Conservation (phyloP, 2,888 invertebrate species). For the Spodoptera exigua region DNA sequence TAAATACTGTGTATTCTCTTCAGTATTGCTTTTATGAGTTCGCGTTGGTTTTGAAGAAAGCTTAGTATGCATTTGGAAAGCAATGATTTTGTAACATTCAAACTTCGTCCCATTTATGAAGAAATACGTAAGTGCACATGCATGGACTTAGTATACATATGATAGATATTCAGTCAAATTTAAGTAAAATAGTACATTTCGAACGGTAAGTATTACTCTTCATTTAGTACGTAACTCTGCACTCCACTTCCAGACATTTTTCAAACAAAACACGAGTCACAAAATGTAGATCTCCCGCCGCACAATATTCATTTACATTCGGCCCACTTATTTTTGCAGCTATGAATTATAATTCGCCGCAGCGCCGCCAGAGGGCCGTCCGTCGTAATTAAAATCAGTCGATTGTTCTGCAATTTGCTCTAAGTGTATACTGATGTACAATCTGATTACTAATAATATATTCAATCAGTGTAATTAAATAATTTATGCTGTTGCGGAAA, state of each 20-base stretch:
- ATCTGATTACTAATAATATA: slow-evolving; percentile 32
- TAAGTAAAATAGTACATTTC: slow-evolving; percentile 5
- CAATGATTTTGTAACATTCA: no score
- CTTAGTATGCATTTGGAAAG: no score
- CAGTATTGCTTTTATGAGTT: not conserved
- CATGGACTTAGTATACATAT: not conserved
- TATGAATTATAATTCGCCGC: slow-evolving; percentile 66
- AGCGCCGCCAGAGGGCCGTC: slow-evolving; percentile 43
- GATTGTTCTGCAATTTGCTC: slow-evolving; percentile 57
- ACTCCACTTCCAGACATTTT: slow-evolving; percentile 40
- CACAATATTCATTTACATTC: slow-evolving; percentile 53
- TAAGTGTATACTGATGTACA: slow-evolving; percentile 32
- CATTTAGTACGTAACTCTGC: slow-evolving; percentile 18
- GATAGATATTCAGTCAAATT: not conserved
- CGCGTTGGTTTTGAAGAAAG: not conserved
- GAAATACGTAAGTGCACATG: no score
- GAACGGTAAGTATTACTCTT: slow-evolving; percentile 4
- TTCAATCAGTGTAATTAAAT: slow-evolving; percentile 23
- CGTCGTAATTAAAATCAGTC: slow-evolving; percentile 63
- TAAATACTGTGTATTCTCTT: slow-evolving; percentile 21
- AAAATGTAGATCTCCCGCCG: slow-evolving; percentile 26
- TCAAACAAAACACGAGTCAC: slow-evolving; percentile 34
- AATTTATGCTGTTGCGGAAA: slow-evolving; percentile 9
- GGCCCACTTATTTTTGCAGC: slow-evolving; percentile 55
- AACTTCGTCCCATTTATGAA: no score